A percentile compares a stretch with the other conserved stretches of the same genome.
Evolutionary conservation across 2,797 vertebrate genomes (phyloP).

Genomic region (Ctenopoma multispine): DNA sequence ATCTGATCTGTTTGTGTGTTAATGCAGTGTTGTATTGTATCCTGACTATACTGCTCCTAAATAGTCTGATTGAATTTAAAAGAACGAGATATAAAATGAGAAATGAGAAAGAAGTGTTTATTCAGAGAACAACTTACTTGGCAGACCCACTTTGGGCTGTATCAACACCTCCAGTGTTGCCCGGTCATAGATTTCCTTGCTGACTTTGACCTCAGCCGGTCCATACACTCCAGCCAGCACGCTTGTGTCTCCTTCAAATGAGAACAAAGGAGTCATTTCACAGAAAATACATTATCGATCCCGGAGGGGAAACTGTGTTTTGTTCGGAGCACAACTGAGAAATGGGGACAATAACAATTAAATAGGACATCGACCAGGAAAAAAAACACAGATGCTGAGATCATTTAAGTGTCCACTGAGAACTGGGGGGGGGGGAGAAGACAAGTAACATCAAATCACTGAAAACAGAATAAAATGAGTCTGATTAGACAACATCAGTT

Average conservation of each 20-base stretch:
- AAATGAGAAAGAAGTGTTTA: no score
- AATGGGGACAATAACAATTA: not conserved
- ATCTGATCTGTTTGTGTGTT: not conserved
- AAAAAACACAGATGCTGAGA: not conserved
- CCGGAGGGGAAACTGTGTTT: not conserved
- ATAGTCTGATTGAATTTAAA: no score
- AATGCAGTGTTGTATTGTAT: no score
- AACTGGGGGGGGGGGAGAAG: not conserved
- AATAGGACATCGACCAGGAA: no score
- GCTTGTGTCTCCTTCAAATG: conserved; percentile 87
- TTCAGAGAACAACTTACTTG: conserved; percentile 76
- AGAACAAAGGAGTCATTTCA: not conserved
- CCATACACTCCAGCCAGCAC: conserved; percentile 91
- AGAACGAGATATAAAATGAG: no score
- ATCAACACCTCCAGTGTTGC: conserved; percentile 91
- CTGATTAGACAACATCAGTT: no score
- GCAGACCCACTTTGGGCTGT: conserved; percentile 89
- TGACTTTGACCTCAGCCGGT: conserved; percentile 92
- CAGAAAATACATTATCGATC: not conserved
- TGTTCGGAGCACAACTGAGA: not conserved
- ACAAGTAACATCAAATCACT: not conserved
- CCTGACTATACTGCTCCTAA: no score
- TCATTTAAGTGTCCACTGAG: not conserved
- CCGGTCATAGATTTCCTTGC: conserved; percentile 92
- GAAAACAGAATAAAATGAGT: not conserved